Evolutionary conservation across 2,113 vertebrate species (phyloP).

Genomic region (Machaerirhynchus nigripectus): DNA sequence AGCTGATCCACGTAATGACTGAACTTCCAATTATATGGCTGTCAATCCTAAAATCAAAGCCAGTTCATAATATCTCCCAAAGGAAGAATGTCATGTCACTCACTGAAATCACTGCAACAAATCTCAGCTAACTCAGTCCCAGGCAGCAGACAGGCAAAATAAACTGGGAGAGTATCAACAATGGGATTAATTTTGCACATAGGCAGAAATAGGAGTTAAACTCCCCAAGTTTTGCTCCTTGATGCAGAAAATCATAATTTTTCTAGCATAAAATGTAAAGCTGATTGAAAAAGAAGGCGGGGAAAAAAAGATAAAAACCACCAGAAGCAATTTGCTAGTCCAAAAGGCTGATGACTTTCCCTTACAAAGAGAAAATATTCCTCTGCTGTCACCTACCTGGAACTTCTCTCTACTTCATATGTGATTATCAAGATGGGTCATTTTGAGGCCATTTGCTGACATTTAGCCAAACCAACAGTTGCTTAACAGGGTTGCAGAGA

Average conservation of each 20-base stretch:
- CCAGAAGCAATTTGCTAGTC: background rate
- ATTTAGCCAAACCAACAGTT: background rate
- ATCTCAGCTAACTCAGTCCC: constrained; percentile 41
- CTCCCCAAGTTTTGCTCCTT: background rate
- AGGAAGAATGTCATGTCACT: constrained; percentile 45
- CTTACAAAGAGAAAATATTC: background rate
- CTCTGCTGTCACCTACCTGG: background rate
- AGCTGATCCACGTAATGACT: constrained; percentile 63
- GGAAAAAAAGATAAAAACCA: background rate
- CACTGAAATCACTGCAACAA: constrained; percentile 54
- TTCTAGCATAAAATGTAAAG: background rate
- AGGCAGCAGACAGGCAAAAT: constrained; percentile 30
- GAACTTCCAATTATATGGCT: constrained; percentile 65
- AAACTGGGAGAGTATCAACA: constrained; percentile 3
- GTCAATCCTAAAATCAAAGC: constrained; percentile 64
- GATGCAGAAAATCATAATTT: background rate
- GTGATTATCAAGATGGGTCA: background rate
- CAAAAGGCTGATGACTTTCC: background rate
- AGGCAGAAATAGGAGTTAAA: constrained; percentile 1
- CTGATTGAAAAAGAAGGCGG: background rate
- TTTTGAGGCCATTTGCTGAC: background rate
- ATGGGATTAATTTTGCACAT: constrained; percentile 4
- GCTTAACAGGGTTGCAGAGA: background rate
- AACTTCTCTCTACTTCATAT: background rate
- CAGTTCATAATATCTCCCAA: constrained; percentile 49